Percentiles rank a stretch among this genome's conserved stretches.
phyloP scores from a whole-genome alignment of 2,888 invertebrate species.

The Drosophila merina region DNA sequence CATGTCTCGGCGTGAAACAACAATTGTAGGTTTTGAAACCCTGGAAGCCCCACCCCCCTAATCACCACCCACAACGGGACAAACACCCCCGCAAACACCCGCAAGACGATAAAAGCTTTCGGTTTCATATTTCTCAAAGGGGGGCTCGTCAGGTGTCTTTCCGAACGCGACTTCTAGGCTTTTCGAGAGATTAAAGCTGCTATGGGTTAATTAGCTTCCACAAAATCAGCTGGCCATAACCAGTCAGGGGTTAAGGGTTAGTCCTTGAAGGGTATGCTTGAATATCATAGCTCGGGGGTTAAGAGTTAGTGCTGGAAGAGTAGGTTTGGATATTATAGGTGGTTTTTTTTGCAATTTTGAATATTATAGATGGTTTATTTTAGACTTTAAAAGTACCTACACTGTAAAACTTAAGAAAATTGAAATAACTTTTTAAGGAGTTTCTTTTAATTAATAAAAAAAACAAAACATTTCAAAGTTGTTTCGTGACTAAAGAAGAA shows the following conservation, averaged over 20 bases:
- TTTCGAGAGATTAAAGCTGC: background rate
- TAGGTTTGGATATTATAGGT: too few relatives aligned
- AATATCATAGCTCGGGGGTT: too few relatives aligned
- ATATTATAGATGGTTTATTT: too few relatives aligned
- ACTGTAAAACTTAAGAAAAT: too few relatives aligned
- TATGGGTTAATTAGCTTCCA: slow-evolving; percentile 34
- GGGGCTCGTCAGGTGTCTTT: slow-evolving; percentile 32
- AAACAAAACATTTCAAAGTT: too few relatives aligned
- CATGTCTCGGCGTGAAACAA: slow-evolving; percentile 27
- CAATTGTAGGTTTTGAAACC: slow-evolving; percentile 23
- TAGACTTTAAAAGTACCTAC: too few relatives aligned
- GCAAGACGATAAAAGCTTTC: slow-evolving; percentile 25
- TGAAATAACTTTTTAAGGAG: too few relatives aligned
- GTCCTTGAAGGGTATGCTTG: background rate
- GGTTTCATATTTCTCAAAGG: slow-evolving; percentile 12
- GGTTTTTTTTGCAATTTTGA: too few relatives aligned
- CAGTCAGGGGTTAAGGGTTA: slow-evolving; percentile 34
- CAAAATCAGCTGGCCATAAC: background rate
- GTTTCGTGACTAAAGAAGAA: too few relatives aligned
- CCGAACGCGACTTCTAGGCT: background rate
- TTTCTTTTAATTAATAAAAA: too few relatives aligned
- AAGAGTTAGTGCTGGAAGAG: too few relatives aligned
- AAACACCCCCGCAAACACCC: slow-evolving; percentile 13
- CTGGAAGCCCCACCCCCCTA: background rate
- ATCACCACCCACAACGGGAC: slow-evolving; percentile 2